Evolutionary conservation across 2,888 invertebrate species (phyloP), one percentile per base, ranked within the genome.

Genomic region (Diploptera punctata): DNA sequence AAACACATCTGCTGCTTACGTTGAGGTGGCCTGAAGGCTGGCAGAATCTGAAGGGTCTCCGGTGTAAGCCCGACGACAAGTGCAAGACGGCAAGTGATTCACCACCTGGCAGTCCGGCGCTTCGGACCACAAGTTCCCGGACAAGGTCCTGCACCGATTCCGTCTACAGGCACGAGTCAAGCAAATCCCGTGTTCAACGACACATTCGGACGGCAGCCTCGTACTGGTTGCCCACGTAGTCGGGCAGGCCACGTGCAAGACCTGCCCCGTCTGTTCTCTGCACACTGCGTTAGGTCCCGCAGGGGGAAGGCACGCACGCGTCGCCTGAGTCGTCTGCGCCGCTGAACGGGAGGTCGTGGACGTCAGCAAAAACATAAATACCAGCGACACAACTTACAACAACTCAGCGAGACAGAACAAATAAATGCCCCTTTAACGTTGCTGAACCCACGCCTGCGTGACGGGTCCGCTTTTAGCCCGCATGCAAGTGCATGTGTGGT

Each of bases 21-120:
- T 62, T 70, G 49, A 29, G 75, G 75, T 77, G 76, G n/a, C 61
- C 77, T 76, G 73, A 81, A 82, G 54, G 29, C 83, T 84, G 79
- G 91, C 91, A 21, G 77, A 84, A 83, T 19, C 84, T 78, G 92
- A 92, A 3, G 95, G 95, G 89, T 95, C 93, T 10, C 95, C 95
- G 73, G 90, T 88, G 77, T 86, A 88, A 65, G 89, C 89, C 67
- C 83, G 77, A 74, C 86, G 86, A 78, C 93, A 93, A 13, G 38
- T 87, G 79, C 91, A 90, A 47, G 77, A 76, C 72, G 83, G 81
- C 18, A 79, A 75, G 72, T 82, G 81, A 70, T 78, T 79, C 18
- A 78, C 76, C 4, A 81, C 83, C 73, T 77, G 80, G 71, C 85
- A 85, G 26, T 88, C 84, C 79, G 1, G 85, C 84, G 74, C 84